A percentile compares a stretch with the other conserved stretches of the same genome.
Conservation (phyloP, 2,113 vertebrate genomes). For the Dasyprocta punctata region DNA sequence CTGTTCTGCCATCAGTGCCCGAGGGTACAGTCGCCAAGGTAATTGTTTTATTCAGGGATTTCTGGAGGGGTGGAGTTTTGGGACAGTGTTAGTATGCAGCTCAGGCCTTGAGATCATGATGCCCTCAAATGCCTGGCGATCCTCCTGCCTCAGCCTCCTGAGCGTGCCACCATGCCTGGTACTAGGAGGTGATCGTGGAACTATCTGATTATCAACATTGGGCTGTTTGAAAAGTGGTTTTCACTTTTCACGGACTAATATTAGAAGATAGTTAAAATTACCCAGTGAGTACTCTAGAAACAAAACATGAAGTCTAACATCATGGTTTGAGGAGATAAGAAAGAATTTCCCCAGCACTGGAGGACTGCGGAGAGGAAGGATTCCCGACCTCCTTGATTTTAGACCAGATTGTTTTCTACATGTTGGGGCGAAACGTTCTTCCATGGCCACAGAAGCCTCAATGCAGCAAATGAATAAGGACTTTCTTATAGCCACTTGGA, state of each 20-base stretch:
- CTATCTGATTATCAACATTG: fast-evolving
- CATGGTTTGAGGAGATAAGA: neutral
- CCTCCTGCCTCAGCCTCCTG: neutral
- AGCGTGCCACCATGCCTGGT: neutral
- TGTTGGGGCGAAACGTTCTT: neutral
- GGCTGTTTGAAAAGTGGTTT: neutral
- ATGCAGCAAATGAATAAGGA: neutral
- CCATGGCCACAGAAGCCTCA: neutral
- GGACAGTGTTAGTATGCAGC: neutral
- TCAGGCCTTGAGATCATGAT: neutral
- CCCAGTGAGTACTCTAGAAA: neutral
- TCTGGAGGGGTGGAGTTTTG: neutral
- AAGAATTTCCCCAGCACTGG: neutral
- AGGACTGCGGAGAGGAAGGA: neutral
- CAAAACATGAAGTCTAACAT: neutral
- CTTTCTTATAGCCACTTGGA: neutral
- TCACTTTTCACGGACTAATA: neutral
- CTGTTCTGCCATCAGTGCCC: neutral
- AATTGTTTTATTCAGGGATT: neutral
- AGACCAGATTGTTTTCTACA: neutral
- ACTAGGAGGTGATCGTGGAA: neutral
- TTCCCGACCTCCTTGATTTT: neutral
- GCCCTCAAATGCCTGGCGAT: neutral
- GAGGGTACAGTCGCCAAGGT: neutral
- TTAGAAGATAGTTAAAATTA: neutral